Evolutionary conservation across 2,113 vertebrate genomes (phyloP), one percentile per base, ranked within the genome.

Genomic region (Cephalopterus ornatus): DNA sequence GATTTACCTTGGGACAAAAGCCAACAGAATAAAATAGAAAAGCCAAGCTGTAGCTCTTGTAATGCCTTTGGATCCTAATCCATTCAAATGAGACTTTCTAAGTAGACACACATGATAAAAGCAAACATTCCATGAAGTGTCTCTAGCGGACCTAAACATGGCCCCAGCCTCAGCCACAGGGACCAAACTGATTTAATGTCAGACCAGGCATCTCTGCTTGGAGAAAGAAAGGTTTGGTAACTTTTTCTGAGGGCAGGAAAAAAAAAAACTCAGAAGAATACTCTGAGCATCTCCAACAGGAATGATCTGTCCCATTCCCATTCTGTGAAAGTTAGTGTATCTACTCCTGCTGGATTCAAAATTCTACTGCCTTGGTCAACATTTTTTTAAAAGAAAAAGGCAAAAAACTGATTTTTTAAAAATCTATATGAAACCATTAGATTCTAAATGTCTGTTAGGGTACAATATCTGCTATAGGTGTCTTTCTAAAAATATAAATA

Each of bases 341-440:
- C 32, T 71, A 24, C 7, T 50, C 41, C 30, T 65, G 7, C 3
- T 42, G 23, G 11, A 53, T 65, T 67, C 12, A 81, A 27, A 78
- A 50, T 14, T 37, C 22, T 58, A 33, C 13, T 49, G 12, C 18
- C 12, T 19, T 73, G 8, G 5, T 52, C 11, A 87, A n/a, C 11
- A 19, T 5, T 7, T 72, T 72, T 78, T 88, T 32, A 4, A 44
- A 86, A 70, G 3, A 41, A 49, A 86, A 85, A 52, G 9, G 5
- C 8, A 41, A 91, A 1, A 8, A 4, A 2, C 3, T 21, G 16
- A 4, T 19, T 81, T 33, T 23, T 8, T 8, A 1, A 18, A 55
- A 50, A 28, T 11, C 22, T 14, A 5, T 47, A 18, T 41, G 47
- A 74, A 62, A 68, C 1, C 28, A 22, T 23, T 68, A 52, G 30